Evolutionary conservation across 2,888 invertebrate genomes (phyloP), one percentile per base, ranked within the genome.

Genomic region (Tetanocera ferruginea): DNA sequence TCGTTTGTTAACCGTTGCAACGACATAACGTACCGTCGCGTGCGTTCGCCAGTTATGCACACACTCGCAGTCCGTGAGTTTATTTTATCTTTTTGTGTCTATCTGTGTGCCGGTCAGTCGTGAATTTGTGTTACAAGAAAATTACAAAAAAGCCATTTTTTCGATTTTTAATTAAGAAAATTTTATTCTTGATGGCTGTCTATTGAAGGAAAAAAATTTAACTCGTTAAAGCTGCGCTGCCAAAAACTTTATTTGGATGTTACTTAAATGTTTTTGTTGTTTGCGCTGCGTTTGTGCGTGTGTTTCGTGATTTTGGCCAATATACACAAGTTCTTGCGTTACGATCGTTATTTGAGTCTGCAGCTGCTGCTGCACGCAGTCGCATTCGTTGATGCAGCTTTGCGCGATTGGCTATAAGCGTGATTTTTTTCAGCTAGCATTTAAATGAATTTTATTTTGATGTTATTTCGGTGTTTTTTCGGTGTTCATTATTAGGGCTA

Each of bases 1-100:
- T 84, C 83, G 82, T 80, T 77, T 80, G 80, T 82, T 76, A 84
- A 84, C 82, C 83, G 84, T 86, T 85, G 86, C 84, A 83, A 78
- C 81, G 84, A 69, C 80, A 79, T 77, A 79, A 82, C 80, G 83
- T 82, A 78, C 55, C 73, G 67, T 76, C 81, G 82, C 80, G 71
- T 74, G 52, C 64, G 64, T 25, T 66, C 71, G 55, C 69, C 74
- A 78, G 71, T 60, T 64, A 76, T 73, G 79, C 70, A 64, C 76
- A 31, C 17, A 28, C 17, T n/a, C 49, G 14, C 43, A 23, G 37
- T 43, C 37, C 62, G 49, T 28, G 43, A 2, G 62, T 74, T 23
- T 62, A 31, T 71, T 49, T 62, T 60, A 43, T 17, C 17, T 60
- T 73, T 25, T 49, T 60, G 14, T 28, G 6, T 14, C 14, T 31